Evolutionary conservation across 2,888 invertebrate genomes (phyloP).

Genomic region (Melinaea marsaeus): DNA sequence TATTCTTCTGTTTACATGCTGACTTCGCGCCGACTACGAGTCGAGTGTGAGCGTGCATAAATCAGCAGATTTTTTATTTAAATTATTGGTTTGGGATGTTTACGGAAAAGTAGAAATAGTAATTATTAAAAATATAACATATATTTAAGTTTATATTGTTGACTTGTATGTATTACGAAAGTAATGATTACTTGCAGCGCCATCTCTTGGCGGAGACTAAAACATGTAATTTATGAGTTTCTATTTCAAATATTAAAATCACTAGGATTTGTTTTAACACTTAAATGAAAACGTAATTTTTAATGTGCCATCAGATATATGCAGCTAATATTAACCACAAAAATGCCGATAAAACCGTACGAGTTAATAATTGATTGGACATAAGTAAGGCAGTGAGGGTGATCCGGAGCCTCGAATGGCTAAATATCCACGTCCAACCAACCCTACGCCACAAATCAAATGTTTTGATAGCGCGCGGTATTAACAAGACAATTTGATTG

Average conservation of each 20-base stretch:
- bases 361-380: slow-evolving; percentile 53
- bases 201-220: background rate
- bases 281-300: too few relatives aligned
- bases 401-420: slow-evolving; percentile 64
- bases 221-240: background rate
- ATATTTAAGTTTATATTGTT: background rate
- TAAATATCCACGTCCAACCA: slow-evolving; percentile 64
- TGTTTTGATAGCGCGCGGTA: slow-evolving; percentile 77
- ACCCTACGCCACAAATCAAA: slow-evolving; percentile 71
- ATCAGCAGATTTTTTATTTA: slow-evolving; percentile 43
- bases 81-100: slow-evolving; percentile 15
- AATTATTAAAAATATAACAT: background rate
- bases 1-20: slow-evolving; percentile 72
- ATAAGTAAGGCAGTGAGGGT: slow-evolving; percentile 65
- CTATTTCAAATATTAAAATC: background rate
- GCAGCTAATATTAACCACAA: slow-evolving; percentile 8
- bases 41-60: slow-evolving; percentile 71
- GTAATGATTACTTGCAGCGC: background rate
- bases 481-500: slow-evolving; percentile 79
- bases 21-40: slow-evolving; percentile 63
- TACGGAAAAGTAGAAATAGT: background rate
- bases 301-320: background rate
- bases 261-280: background rate
- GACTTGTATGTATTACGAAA: background rate
- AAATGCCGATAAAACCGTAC: slow-evolving; percentile 23